These are phyloP conservation scores for Dinomys branickii DNA, from an alignment of 2,113 vertebrate species.

Conservation along the genomic window DNA sequence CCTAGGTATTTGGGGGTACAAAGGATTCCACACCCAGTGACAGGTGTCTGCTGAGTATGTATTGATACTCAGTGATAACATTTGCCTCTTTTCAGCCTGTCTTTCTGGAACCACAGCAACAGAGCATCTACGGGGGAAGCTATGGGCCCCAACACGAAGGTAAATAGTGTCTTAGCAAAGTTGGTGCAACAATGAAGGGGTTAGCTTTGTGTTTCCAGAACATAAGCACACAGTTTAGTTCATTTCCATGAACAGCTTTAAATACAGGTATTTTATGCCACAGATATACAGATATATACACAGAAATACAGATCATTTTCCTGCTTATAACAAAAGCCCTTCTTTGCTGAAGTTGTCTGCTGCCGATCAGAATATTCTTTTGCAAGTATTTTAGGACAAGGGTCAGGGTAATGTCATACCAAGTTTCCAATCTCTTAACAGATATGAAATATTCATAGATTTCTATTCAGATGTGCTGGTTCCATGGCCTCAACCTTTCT, in stretches of 20 bases:
- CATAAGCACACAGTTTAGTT: neutral
- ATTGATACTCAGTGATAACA: neutral
- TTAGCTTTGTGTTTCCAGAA: neutral
- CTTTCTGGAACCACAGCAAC: neutral
- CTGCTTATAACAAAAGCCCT: constrained; percentile 50
- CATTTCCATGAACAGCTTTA: constrained; percentile 39
- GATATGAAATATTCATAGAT: constrained; percentile 86
- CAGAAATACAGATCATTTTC: no score
- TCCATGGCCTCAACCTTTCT: constrained; percentile 60
- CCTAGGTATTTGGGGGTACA: neutral
- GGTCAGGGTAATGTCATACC: constrained; percentile 80
- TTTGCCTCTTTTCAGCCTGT: neutral
- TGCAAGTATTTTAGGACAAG: constrained; percentile 81
- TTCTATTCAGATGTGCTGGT: constrained; percentile 84
- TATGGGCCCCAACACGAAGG: neutral
- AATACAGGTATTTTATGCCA: neutral
- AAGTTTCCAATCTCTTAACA: constrained; percentile 81
- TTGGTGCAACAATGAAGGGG: neutral
- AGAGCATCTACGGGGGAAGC: neutral
- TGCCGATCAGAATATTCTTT: constrained; percentile 71
- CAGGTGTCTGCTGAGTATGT: neutral
- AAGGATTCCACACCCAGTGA: neutral
- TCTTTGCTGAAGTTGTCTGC: constrained; percentile 73
- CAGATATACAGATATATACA: no score
- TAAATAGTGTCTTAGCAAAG: neutral